Evolutionary conservation across 2,888 invertebrate species (phyloP).

Genomic region (Automeris io): DNA sequence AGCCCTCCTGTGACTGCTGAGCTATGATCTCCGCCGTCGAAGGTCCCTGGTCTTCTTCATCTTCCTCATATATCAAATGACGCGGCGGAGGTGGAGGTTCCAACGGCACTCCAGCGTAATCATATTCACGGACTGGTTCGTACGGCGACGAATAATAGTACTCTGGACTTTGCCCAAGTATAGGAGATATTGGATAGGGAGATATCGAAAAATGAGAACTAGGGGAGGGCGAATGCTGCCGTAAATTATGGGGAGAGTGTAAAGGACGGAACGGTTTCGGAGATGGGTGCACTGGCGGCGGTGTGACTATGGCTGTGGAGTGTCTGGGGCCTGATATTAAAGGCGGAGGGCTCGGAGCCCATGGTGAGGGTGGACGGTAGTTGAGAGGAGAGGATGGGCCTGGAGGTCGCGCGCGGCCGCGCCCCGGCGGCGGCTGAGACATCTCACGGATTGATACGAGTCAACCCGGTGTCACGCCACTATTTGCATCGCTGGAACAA

Average conservation of each 20-base stretch:
- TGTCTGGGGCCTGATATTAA: conserved; percentile 80
- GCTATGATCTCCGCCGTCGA: conserved; percentile 95
- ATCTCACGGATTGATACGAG: conserved; percentile 69
- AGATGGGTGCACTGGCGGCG: conserved; percentile 76
- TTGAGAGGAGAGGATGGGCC: conserved; percentile 78
- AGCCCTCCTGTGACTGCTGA: conserved; percentile 95
- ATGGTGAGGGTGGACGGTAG: conserved; percentile 86
- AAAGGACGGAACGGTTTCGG: conserved; percentile 69
- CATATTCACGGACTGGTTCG: conserved; percentile 78
- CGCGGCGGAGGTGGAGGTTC: conserved; percentile 87
- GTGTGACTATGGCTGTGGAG: conserved; percentile 72
- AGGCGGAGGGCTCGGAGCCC: conserved; percentile 85
- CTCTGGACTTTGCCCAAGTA: conserved; percentile 78
- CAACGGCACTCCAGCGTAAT: conserved; percentile 85
- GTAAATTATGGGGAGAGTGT: conserved; percentile 60
- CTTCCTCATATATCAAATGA: conserved; percentile 79
- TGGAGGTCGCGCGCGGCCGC: conserved; percentile 63
- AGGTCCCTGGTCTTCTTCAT: conserved; percentile 84
- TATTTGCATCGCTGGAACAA: conserved; percentile 72
- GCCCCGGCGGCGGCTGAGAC: conserved; percentile 72
- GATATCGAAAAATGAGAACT: conserved; percentile 72
- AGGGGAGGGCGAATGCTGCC: conserved; percentile 66
- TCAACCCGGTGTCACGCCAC: conserved; percentile 76
- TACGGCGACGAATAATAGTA: conserved; percentile 78
- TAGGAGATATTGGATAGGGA: conserved; percentile 74